Conservation (phyloP, 2,113 vertebrate genomes). For the Mugil cephalus region DNA sequence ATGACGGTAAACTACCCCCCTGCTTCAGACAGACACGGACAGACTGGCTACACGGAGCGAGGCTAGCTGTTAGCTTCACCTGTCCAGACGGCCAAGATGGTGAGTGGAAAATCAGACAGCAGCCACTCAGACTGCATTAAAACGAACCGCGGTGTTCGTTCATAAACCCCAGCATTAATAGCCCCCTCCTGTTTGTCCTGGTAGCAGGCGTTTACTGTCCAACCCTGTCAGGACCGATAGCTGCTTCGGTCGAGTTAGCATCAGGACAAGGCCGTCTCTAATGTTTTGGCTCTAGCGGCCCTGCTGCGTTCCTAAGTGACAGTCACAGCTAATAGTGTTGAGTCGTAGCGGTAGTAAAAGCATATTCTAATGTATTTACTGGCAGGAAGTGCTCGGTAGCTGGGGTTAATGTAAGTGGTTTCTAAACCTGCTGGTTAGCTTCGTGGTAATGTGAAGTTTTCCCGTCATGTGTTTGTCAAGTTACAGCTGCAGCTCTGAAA, state of each 20-base stretch:
- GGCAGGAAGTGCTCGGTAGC: background rate
- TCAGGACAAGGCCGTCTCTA: slow-evolving; percentile 56
- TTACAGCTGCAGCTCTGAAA: background rate
- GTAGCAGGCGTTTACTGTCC: background rate
- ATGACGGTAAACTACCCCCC: slow-evolving; percentile 58
- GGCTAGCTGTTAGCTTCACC: slow-evolving; percentile 76
- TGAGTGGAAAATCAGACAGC: slow-evolving; percentile 57
- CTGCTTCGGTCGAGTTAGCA: slow-evolving; percentile 43
- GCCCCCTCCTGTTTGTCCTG: accelerated
- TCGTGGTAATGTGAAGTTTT: slow-evolving; percentile 13
- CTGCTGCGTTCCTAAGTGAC: background rate
- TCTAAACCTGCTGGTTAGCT: slow-evolving; percentile 15
- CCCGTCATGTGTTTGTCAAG: slow-evolving; percentile 14
- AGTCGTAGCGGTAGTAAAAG: background rate
- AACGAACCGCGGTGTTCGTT: background rate
- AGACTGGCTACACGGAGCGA: slow-evolving; percentile 56
- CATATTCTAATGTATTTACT: background rate
- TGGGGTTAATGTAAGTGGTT: background rate
- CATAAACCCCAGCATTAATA: too few relatives aligned
- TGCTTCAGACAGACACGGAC: slow-evolving; percentile 55
- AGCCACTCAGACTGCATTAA: background rate
- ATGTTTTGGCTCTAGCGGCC: slow-evolving; percentile 4
- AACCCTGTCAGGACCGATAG: slow-evolving; percentile 50
- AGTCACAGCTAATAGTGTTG: background rate
- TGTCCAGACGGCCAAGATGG: slow-evolving; percentile 77